Evolutionary conservation across 2,888 invertebrate genomes (phyloP).

Genomic region (Stenolophus ochropezus): DNA sequence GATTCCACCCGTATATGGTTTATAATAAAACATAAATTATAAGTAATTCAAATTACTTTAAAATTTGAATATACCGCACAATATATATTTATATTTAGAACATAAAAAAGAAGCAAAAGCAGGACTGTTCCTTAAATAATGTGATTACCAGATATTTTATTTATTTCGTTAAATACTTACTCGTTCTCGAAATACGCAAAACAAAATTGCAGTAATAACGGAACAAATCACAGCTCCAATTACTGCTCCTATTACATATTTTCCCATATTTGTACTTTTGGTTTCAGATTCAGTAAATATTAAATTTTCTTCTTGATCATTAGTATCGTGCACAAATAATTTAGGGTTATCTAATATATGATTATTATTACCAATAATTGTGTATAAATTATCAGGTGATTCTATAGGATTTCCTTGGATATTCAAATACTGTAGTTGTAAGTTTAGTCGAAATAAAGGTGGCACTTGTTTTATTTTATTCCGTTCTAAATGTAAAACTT

Average conservation of each 20-base stretch:
- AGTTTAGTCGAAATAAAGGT: too few relatives aligned
- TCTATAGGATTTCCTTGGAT: background rate
- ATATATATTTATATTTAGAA: too few relatives aligned
- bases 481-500: background rate
- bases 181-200: background rate
- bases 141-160: too few relatives aligned
- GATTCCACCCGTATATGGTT: too few relatives aligned
- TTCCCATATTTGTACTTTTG: background rate
- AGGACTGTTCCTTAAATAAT: too few relatives aligned
- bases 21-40: too few relatives aligned
- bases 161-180: background rate
- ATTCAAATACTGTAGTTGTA: constrained; percentile 16
- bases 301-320: background rate
- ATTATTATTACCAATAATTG: background rate
- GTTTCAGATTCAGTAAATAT: background rate
- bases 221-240: background rate
- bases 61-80: too few relatives aligned
- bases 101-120: too few relatives aligned
- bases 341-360: background rate
- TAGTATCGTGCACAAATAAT: background rate
- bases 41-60: too few relatives aligned
- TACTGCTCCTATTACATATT: background rate
- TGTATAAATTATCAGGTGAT: background rate
- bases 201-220: background rate
- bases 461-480: too few relatives aligned